phyloP scores from a whole-genome alignment of 2,797 vertebrate species.

The Petrocephalus sullivani region DNA sequence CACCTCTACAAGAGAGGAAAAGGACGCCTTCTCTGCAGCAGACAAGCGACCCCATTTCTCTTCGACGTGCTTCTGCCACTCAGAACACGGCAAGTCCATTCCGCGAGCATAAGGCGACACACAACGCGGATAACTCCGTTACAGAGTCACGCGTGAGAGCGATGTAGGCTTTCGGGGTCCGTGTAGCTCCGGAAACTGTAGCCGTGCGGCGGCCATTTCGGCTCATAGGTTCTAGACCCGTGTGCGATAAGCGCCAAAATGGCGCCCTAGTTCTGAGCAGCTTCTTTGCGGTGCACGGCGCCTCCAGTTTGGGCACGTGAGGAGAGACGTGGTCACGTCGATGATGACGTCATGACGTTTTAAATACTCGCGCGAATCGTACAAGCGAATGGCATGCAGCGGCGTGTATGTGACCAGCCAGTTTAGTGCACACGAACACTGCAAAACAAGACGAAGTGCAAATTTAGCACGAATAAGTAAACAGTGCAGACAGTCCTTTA shows the following conservation, averaged over 20 bases:
- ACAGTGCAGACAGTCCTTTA: not conserved
- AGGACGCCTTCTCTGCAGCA: conserved; percentile 37
- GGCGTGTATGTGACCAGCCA: not conserved
- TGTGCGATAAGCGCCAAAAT: not conserved
- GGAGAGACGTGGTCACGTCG: not conserved
- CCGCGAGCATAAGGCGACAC: too few species aligned
- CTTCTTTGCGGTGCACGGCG: not conserved
- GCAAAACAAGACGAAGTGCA: not conserved
- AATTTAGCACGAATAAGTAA: not conserved
- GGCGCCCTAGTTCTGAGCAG: not conserved
- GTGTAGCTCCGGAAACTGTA: not conserved
- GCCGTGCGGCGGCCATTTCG: not conserved
- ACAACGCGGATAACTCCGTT: not conserved
- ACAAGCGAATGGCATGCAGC: too few species aligned
- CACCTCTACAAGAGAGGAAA: conserved; percentile 46
- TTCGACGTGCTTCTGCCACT: conserved; percentile 58
- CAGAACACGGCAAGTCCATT: conserved; percentile 61
- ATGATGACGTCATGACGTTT: not conserved
- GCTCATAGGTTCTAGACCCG: not conserved
- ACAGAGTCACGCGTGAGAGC: not conserved
- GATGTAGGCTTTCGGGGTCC: too few species aligned
- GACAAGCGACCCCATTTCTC: conserved; percentile 57
- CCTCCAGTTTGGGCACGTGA: not conserved
- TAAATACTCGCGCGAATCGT: not conserved
- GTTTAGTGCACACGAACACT: not conserved